These are phyloP conservation scores for Arvicanthis niloticus DNA, from an alignment of 2,113 vertebrate genomes.

Conservation along the genomic window DNA sequence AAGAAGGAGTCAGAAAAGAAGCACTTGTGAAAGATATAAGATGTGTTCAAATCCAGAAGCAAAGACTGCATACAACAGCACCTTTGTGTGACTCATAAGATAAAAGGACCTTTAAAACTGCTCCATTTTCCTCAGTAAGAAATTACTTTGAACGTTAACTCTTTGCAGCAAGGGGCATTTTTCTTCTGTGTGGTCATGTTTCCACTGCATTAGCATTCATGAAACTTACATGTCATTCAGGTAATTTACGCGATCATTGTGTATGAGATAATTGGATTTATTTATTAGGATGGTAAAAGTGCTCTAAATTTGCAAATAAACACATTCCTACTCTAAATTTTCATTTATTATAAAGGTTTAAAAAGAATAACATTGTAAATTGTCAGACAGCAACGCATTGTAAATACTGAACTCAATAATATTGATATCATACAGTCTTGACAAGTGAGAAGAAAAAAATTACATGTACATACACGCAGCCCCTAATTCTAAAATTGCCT, in stretches of 20 bases:
- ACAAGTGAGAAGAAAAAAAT: slow-evolving; percentile 46
- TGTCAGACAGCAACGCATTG: slow-evolving; percentile 45
- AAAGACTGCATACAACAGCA: slow-evolving; percentile 65
- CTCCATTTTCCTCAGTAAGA: slow-evolving; percentile 71
- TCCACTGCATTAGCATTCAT: slow-evolving; percentile 79
- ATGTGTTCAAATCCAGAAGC: slow-evolving; percentile 59
- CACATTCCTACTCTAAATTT: neutral
- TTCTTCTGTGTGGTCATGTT: slow-evolving; percentile 80
- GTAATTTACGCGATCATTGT: slow-evolving; percentile 70
- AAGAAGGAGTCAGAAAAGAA: neutral
- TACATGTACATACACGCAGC: neutral
- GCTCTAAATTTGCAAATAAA: slow-evolving; percentile 34
- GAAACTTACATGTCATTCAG: slow-evolving; percentile 72
- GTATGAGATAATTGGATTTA: slow-evolving; percentile 54
- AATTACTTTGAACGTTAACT: slow-evolving; percentile 69
- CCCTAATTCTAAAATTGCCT: neutral
- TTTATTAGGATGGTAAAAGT: slow-evolving; percentile 59
- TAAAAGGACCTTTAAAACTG: slow-evolving; percentile 60
- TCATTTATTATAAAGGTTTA: slow-evolving; percentile 43
- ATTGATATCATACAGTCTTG: slow-evolving; percentile 26
- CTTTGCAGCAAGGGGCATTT: slow-evolving; percentile 78
- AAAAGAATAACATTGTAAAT: slow-evolving; percentile 62
- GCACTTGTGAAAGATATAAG: slow-evolving; percentile 69
- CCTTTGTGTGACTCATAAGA: slow-evolving; percentile 73
- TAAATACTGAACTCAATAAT: slow-evolving; percentile 75